phyloP scores from a whole-genome alignment of 2,888 invertebrate species.

The Frankliniella fusca region DNA sequence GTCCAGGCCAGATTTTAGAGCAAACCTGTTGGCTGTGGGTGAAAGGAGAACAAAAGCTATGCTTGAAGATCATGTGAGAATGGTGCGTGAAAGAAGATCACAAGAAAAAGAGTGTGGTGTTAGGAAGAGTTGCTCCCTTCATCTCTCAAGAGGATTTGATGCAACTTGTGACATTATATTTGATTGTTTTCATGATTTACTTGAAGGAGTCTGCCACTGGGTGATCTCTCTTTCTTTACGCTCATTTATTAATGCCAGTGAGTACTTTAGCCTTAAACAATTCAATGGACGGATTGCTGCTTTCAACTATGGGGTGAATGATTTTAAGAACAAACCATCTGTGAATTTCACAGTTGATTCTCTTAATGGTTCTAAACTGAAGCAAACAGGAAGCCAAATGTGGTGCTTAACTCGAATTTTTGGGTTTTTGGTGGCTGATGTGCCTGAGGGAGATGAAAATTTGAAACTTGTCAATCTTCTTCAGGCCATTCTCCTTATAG shows the following conservation, averaged over 20 bases:
- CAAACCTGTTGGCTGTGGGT: neutral
- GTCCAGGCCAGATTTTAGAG: neutral
- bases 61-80: neutral
- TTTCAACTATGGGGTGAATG: neutral
- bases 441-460: neutral
- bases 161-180: neutral
- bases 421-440: neutral
- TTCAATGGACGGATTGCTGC: neutral
- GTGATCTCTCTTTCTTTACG: neutral
- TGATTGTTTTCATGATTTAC: neutral
- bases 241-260: neutral
- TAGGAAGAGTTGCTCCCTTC: neutral
- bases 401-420: neutral
- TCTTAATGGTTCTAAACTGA: neutral
- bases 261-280: neutral
- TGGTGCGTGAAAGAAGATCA: neutral
- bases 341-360: neutral
- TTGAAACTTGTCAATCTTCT: neutral
- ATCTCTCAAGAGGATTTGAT: neutral
- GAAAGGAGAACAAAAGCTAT: neutral
- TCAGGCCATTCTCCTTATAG: neutral
- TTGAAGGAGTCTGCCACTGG: neutral
- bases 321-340: neutral
- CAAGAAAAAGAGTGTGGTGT: neutral
- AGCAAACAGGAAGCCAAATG: neutral